Base-by-base conservation (phyloP, 1,140 invertebrate species). In the Drosophila sechellia region DNA sequence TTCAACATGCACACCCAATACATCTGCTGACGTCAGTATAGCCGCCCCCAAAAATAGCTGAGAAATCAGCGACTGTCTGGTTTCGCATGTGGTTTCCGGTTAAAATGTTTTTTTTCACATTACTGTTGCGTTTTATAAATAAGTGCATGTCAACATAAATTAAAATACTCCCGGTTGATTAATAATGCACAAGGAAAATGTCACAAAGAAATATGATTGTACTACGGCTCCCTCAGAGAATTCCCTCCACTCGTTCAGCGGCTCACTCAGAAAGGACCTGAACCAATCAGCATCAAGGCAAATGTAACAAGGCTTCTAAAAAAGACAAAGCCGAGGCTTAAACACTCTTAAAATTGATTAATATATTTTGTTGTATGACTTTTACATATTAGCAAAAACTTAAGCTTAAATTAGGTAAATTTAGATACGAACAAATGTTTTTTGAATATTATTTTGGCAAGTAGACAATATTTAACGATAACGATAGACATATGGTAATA, bases 131-230 rank as follows among this genome's bases (percentile, higher is more conserved):
- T 72, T 86, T 79, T 76, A 63, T 73, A 81, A 75, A 87, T 86
- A 83, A 83, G 75, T 86, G 70, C 79, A 86, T 84, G 84, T 84
- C 84, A 84, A 89, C 84, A 84, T 87, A 80, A 84, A 87, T 84
- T 87, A 79, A 86, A 84, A 89, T 89, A 73, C 72, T 66, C 84
- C 72, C 84, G 64, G 64, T 87, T 87, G 84, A 87, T 87, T 87
- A 87, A 87, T 89, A 87, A 87, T 84, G 77, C 69, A 74, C 65
- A 86, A 69, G 71, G 50, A 77, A 79, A 87, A 89, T 83, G 79
- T 89, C 79, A 89, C 71, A 69, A 83, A 83, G 84, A 89, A 83
- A 77, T 72, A 89, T 79, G 60, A 59, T 53, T 70, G 63, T 71
- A 50, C 64, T 40, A 61, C 35, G 49, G 43, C 40, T 46, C 42